Evolutionary conservation across 2,797 vertebrate species (phyloP).

Genomic region (Luscinia megarhynchos): DNA sequence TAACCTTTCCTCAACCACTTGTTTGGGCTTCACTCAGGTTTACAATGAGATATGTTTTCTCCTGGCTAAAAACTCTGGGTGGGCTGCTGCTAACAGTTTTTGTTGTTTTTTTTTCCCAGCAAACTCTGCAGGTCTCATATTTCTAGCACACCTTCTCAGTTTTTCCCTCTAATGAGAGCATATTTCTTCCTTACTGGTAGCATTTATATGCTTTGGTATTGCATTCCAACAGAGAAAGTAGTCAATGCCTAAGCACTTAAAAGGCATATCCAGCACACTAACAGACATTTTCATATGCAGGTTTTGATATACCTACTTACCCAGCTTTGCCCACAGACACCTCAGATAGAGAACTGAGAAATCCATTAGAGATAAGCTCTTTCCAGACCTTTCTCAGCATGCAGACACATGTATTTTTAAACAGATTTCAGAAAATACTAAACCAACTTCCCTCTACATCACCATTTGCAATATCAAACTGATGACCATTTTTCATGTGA

Average conservation of each 20-base stretch:
- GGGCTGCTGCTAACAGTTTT: not conserved
- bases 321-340: not conserved
- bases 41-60: not conserved
- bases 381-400: not conserved
- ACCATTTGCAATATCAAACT: not conserved
- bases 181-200: not conserved
- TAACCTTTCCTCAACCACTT: not conserved
- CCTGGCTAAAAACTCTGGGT: not conserved
- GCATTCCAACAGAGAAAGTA: not conserved
- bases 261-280: not conserved
- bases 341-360: not conserved
- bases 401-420: not conserved
- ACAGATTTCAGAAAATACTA: not conserved
- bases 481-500: not conserved
- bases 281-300: not conserved
- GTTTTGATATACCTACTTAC: not conserved
- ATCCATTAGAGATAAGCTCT: not conserved
- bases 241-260: not conserved
- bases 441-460: not conserved
- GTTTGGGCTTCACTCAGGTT: not conserved
- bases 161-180: not conserved
- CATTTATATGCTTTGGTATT: not conserved
- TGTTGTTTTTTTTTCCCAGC: not conserved
- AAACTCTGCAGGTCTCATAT: not conserved
- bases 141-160: not conserved